Conservation (phyloP, 2,113 vertebrate genomes). For the Pomatorhinus ruficollis region DNA sequence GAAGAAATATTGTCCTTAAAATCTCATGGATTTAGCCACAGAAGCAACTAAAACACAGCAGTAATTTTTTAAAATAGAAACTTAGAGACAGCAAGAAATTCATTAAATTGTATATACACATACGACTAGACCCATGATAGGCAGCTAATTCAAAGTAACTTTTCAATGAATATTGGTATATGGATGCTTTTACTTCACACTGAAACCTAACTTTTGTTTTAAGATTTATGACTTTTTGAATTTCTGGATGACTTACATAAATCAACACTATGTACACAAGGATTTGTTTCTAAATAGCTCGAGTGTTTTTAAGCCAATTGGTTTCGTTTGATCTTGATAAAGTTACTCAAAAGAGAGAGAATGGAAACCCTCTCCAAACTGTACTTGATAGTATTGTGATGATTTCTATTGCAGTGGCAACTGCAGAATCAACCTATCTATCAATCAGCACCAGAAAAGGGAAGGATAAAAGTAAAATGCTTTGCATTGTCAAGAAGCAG, state of each 20-base stretch:
- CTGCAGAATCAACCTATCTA: slow-evolving; percentile 56
- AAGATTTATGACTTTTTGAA: background rate
- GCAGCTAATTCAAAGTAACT: background rate
- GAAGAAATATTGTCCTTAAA: background rate
- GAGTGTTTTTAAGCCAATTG: background rate
- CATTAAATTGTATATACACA: background rate
- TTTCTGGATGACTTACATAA: background rate
- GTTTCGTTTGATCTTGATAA: background rate
- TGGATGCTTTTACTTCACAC: background rate
- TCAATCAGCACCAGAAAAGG: background rate
- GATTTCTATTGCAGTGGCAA: slow-evolving; percentile 60
- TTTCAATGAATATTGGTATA: background rate
- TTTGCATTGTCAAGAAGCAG: slow-evolving; percentile 62
- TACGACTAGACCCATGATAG: background rate
- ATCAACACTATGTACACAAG: background rate
- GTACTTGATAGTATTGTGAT: slow-evolving; percentile 27
- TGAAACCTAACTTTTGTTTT: background rate
- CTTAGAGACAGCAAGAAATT: background rate
- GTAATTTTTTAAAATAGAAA: background rate
- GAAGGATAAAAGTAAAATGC: slow-evolving; percentile 43
- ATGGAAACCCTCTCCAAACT: background rate
- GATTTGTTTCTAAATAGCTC: background rate
- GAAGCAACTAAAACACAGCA: background rate
- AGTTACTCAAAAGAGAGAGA: background rate
- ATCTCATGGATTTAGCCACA: background rate